These are phyloP conservation scores for Ophthalmolycus amberensis DNA, from an alignment of 2,113 vertebrate species.

Conservation along the genomic window DNA sequence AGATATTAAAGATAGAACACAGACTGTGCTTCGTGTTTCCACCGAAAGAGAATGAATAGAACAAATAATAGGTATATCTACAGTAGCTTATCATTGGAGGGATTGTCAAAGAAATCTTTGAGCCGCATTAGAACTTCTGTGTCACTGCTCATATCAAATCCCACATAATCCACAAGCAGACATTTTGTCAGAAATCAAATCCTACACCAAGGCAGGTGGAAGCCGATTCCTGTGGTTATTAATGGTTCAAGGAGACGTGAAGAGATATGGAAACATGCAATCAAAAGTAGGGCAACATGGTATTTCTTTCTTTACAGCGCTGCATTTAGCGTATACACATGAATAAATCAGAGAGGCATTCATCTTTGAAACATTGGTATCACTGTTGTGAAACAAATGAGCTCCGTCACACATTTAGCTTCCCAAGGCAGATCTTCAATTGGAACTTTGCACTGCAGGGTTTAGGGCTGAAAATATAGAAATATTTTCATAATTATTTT, in stretches of 20 bases:
- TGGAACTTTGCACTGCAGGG: background rate
- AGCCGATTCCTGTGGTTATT: constrained; percentile 56
- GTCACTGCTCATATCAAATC: constrained; percentile 70
- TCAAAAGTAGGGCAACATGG: constrained; percentile 9
- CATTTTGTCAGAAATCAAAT: constrained; percentile 67
- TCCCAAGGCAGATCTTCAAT: background rate
- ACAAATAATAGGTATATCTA: constrained; percentile 64
- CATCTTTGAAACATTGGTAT: background rate
- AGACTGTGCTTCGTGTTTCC: constrained; percentile 44
- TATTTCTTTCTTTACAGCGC: constrained; percentile 4
- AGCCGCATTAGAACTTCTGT: constrained; percentile 57
- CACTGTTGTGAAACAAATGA: constrained; percentile 7
- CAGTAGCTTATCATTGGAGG: constrained; percentile 55
- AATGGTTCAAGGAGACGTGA: constrained; percentile 23
- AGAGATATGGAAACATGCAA: constrained; percentile 28
- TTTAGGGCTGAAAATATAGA: background rate
- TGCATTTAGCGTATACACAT: constrained; percentile 14
- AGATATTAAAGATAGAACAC: constrained; percentile 68
- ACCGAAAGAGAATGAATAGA: constrained; percentile 51
- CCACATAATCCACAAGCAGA: constrained; percentile 71
- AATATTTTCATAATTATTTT: background rate
- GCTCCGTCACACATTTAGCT: constrained; percentile 10
- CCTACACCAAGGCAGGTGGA: constrained; percentile 44
- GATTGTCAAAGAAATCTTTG: constrained; percentile 60
- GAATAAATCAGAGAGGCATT: constrained; percentile 19